Evolutionary conservation across 2,797 vertebrate species (phyloP).

Genomic region (Coracias cyanogaster): DNA sequence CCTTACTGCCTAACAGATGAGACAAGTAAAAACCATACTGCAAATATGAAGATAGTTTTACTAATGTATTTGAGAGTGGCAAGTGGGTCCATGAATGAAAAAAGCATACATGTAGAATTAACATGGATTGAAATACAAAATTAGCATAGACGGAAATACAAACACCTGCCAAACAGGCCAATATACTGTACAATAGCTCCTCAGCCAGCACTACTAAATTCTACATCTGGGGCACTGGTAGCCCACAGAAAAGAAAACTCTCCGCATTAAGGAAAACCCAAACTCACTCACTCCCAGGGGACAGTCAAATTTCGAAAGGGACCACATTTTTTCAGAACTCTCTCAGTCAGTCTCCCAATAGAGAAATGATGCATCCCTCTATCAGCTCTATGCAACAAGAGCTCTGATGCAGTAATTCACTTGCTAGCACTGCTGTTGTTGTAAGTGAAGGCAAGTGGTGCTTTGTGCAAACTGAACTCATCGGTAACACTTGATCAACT

Average conservation of each 20-base stretch:
- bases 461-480: slow-evolving; percentile 28
- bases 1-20: not conserved
- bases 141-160: not conserved
- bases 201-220: fast-evolving
- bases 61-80: not conserved
- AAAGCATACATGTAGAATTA: not conserved
- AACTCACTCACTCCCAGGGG: not conserved
- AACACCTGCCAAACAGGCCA: not conserved
- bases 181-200: not conserved
- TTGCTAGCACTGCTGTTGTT: not conserved
- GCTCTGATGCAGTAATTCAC: not conserved
- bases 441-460: slow-evolving; percentile 24
- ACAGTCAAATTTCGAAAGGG: not conserved
- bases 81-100: not conserved
- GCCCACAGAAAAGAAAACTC: not conserved
- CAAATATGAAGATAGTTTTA: not conserved
- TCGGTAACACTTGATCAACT: slow-evolving; percentile 54
- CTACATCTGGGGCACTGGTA: not conserved
- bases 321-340: not conserved
- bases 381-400: not conserved
- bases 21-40: not conserved
- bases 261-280: not conserved
- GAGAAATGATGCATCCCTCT: not conserved
- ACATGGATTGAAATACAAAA: not conserved
- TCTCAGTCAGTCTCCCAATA: not conserved